These are phyloP conservation scores for Phylloscopus whistleri DNA, from an alignment of 2,113 vertebrate genomes.

Conservation along the genomic window DNA sequence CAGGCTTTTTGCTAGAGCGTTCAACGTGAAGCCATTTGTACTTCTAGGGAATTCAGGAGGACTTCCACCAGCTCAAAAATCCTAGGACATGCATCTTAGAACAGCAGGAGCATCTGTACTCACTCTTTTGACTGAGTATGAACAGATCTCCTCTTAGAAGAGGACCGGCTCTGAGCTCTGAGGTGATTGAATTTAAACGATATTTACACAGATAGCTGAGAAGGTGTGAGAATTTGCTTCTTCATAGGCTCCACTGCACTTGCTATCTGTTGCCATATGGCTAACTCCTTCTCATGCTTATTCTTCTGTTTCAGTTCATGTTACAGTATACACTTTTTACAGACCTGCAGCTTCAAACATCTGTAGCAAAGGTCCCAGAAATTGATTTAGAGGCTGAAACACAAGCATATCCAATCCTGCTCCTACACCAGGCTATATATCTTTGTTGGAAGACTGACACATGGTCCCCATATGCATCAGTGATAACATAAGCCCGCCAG, in stretches of 20 bases:
- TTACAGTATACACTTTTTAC: conserved; percentile 52
- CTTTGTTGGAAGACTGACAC: conserved; percentile 72
- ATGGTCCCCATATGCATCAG: conserved; percentile 63
- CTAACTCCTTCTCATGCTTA: neutral
- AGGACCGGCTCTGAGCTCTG: neutral
- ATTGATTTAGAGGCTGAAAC: conserved; percentile 75
- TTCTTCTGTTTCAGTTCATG: conserved; percentile 26
- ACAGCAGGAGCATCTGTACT: neutral
- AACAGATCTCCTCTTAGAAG: neutral
- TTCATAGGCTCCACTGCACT: neutral
- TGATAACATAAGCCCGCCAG: conserved; percentile 57
- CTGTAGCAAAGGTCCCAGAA: conserved; percentile 65
- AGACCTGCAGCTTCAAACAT: conserved; percentile 65
- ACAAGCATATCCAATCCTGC: conserved; percentile 64
- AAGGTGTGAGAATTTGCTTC: neutral
- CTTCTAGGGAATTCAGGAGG: neutral
- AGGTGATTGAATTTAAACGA: neutral
- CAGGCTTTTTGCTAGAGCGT: neutral
- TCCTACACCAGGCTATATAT: conserved; percentile 56
- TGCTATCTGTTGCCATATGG: conserved; percentile 44
- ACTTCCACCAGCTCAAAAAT: neutral
- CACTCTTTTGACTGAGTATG: neutral
- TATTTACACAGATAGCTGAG: neutral
- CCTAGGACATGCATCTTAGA: neutral
- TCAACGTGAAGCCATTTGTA: neutral